Conservation (phyloP, 1,140 invertebrate species). For the Nixonia krombeini region DNA sequence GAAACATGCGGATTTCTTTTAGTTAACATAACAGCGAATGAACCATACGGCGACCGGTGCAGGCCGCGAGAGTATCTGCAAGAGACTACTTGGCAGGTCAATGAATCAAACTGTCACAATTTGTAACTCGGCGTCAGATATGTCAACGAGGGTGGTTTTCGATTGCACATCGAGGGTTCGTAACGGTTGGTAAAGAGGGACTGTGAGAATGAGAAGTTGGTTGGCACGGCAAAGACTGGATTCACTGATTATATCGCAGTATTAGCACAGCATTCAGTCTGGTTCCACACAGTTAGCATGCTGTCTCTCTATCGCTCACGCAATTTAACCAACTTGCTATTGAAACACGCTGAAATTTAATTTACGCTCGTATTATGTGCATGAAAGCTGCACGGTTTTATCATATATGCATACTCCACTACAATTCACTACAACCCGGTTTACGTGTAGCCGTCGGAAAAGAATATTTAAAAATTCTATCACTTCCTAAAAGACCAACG, state of each 20-base stretch:
- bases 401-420: neutral
- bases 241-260: constrained; percentile 38
- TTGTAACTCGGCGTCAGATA: constrained; percentile 39
- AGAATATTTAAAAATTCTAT: too few species aligned
- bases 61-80: too few species aligned
- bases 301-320: constrained; percentile 28
- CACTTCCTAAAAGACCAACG: too few species aligned
- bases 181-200: constrained; percentile 8
- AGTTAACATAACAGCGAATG: too few species aligned
- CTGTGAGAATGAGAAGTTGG: constrained; percentile 11
- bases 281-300: constrained; percentile 29
- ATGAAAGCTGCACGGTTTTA: constrained; percentile 4
- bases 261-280: constrained; percentile 28
- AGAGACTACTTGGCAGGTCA: too few species aligned
- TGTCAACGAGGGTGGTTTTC: constrained; percentile 35
- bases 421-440: neutral
- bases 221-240: constrained; percentile 15
- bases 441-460: too few species aligned
- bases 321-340: constrained; percentile 29
- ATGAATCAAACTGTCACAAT: constrained; percentile 14
- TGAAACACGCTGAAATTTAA: constrained; percentile 23
- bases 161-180: constrained; percentile 37
- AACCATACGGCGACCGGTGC: too few species aligned
- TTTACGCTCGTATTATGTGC: constrained; percentile 14
- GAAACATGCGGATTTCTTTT: too few species aligned